Evolutionary conservation across 2,797 vertebrate species (phyloP), one percentile per base, ranked within the genome.

Genomic region (Mallotus villosus): DNA sequence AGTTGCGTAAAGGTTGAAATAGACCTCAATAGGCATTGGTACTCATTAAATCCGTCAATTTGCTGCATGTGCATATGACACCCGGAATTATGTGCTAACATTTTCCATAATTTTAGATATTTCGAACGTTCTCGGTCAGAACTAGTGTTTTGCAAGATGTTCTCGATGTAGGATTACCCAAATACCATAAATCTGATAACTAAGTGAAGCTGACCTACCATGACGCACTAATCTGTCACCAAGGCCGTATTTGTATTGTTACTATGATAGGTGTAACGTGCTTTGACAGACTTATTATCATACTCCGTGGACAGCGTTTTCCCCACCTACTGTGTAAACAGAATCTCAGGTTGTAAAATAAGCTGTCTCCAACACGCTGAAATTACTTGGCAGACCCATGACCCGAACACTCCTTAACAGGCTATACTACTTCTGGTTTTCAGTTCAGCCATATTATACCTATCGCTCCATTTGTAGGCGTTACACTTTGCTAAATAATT

Each of bases 321-420:
- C 51, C 51, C n/a, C 51, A 55, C 51, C 51, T 55, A n/a, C 51
- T 55, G 51, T 55, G 51, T n/a, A 55, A n/a, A 55, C 41, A 46
- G 41, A 11, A 46, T 46, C 41, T 46, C 41, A 46, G 41, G 41
- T 46, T 46, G 41, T 46, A 46, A 46, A 46, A 12, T 2, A 46
- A 46, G 41, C 9, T 46, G 14, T 12, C 11, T 41, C 37, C 12
- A 46, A 46, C 41, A 12, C 12, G 41, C 41, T 46, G 41, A 12
- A 12, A 46, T 12, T 11, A 46, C 41, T 46, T 3, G 41, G 51
- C 51, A n/a, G 51, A 55, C 51, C 41, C 41, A 46, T 14, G 41
- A 12, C 11, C 11, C 9, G 41, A 46, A 46, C 41, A 46, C 41
- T 46, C 2, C 41, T 12, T 2, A 46, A 46, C 41, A 46, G 41